Conservation (phyloP, 2,113 vertebrate genomes). For the Polypterus senegalus region DNA sequence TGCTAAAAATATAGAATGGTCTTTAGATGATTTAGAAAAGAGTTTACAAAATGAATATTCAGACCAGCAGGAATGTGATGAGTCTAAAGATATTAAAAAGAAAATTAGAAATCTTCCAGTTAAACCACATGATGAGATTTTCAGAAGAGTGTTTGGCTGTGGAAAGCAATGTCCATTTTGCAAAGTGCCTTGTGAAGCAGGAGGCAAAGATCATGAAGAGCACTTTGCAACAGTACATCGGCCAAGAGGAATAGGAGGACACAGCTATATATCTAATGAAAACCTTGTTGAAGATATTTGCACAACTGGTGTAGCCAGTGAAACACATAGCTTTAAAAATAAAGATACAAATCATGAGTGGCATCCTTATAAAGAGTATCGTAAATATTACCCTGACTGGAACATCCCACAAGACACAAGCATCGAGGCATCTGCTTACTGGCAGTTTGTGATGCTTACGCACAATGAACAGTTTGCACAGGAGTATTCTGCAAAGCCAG, state of each 20-base stretch:
- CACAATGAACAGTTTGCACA: slow-evolving; percentile 29
- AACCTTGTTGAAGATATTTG: slow-evolving; percentile 14
- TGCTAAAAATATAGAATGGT: slow-evolving; percentile 19
- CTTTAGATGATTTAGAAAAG: slow-evolving; percentile 22
- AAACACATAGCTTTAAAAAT: rapidly evolving
- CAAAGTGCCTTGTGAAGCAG: slow-evolving; percentile 39
- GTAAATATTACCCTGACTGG: slow-evolving; percentile 34
- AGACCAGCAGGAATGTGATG: neutral
- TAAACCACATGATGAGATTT: slow-evolving; percentile 35
- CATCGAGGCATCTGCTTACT: slow-evolving; percentile 42
- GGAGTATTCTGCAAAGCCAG: slow-evolving; percentile 10
- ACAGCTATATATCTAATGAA: rapidly evolving
- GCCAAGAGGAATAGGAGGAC: slow-evolving; percentile 8
- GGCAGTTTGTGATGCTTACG: slow-evolving; percentile 37
- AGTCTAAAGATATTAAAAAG: rapidly evolving
- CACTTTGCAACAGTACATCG: slow-evolving; percentile 35
- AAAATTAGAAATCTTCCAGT: slow-evolving; percentile 19
- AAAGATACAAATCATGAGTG: rapidly evolving
- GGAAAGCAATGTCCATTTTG: slow-evolving; percentile 50
- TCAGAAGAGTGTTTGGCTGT: slow-evolving; percentile 41
- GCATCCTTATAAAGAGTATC: slow-evolving; percentile 31
- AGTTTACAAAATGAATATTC: slow-evolving; percentile 7
- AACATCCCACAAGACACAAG: slow-evolving; percentile 36
- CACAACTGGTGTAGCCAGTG: slow-evolving; percentile 10
- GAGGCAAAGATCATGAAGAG: slow-evolving; percentile 24